Percentiles rank a stretch among this genome's conserved stretches.
phyloP scores from a whole-genome alignment of 1,140 invertebrate genomes.

The Eriocheir sinensis region DNA sequence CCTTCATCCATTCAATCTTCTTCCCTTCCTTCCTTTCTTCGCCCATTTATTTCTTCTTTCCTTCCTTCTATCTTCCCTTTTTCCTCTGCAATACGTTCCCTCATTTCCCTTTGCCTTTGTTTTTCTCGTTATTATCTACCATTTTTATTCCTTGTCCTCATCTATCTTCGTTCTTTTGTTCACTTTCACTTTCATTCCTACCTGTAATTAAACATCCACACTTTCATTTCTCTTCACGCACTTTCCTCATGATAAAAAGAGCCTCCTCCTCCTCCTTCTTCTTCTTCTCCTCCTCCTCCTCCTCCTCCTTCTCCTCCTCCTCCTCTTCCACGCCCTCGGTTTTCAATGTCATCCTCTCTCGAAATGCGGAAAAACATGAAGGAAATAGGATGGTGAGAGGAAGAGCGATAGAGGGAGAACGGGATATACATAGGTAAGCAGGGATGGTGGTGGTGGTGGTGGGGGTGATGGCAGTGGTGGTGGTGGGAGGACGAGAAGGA shows the following conservation, averaged over 20 bases:
- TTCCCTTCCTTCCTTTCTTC: too few relatives aligned
- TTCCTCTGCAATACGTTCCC: too few relatives aligned
- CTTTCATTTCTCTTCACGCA: too few relatives aligned
- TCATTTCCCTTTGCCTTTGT: too few relatives aligned
- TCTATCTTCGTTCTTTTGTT: background rate
- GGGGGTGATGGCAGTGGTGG: too few relatives aligned
- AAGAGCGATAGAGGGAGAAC: background rate
- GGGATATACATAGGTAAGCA: background rate
- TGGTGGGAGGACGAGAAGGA: too few relatives aligned
- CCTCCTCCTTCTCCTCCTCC: slow-evolving; percentile 38
- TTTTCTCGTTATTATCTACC: too few relatives aligned
- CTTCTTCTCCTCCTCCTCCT: slow-evolving; percentile 16
- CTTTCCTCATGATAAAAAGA: too few relatives aligned
- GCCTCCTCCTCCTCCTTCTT: background rate
- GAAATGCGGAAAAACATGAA: slow-evolving; percentile 19
- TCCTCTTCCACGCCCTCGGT: background rate
- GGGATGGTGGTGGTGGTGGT: too few relatives aligned
- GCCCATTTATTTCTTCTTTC: too few relatives aligned
- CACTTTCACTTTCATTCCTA: background rate
- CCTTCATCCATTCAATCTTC: too few relatives aligned
- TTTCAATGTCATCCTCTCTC: slow-evolving; percentile 10
- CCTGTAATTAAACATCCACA: background rate
- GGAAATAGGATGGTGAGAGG: background rate
- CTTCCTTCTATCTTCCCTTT: too few relatives aligned
- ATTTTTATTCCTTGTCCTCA: background rate